These are phyloP conservation scores for Bergia puertoricense DNA, from an alignment of 92 coral and sea anemone genomes.

Conservation along the genomic window DNA sequence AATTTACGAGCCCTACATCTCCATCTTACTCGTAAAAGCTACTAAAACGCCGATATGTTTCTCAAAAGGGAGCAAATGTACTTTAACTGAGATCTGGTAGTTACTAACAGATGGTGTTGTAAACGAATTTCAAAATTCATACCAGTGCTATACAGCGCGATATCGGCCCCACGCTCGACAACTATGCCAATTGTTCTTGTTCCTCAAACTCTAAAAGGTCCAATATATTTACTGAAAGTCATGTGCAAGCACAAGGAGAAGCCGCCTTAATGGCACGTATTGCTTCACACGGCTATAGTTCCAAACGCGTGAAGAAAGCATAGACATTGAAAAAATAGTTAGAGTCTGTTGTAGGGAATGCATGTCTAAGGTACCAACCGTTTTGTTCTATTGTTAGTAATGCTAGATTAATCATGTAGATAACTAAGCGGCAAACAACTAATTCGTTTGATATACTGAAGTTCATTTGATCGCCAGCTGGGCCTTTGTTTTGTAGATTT, in stretches of 20 bases:
- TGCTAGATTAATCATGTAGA: not conserved
- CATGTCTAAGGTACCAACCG: not conserved
- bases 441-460: not conserved
- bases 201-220: conserved; percentile 24
- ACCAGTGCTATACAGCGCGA: conserved; percentile 27
- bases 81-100: not conserved
- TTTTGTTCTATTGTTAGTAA: not conserved
- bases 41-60: not conserved
- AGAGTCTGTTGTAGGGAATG: not conserved
- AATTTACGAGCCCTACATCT: not conserved
- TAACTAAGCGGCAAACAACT: not conserved
- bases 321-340: not conserved
- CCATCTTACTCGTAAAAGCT: not conserved
- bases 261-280: conserved; percentile 9
- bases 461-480: conserved; percentile 1
- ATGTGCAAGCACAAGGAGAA: conserved; percentile 4
- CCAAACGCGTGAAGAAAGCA: conserved; percentile 23
- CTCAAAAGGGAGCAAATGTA: not conserved
- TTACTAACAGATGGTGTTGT: conserved; percentile 2
- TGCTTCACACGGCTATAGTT: not conserved
- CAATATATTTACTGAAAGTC: conserved; percentile 23
- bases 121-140: not conserved
- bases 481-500: not conserved
- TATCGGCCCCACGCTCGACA: conserved; percentile 33
- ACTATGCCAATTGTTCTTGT: conserved; percentile 25